Evolutionary conservation across 2,888 invertebrate genomes (phyloP), one percentile per base, ranked within the genome.

Genomic region (Acanthopleura granulata): DNA sequence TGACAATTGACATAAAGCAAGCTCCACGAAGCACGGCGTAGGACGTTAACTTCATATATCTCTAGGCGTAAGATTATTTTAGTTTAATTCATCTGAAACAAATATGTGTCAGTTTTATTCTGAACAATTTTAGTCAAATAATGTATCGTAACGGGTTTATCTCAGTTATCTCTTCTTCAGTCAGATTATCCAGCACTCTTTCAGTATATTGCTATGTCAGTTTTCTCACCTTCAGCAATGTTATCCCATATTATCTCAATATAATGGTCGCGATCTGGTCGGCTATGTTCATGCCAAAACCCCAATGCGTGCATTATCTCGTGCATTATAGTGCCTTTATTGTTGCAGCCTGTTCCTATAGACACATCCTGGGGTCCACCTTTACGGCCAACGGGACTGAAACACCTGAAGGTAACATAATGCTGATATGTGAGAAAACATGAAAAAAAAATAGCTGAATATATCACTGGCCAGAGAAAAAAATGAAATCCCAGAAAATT

Each of bases 221-320:
- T 40, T 40, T 40, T 40, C 69, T 25, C 25, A 71, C 71, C 71
- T 40, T 49, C 40, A 22, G 40, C 49, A 6, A 71, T 85, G 76
- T 87, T 87, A 29, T 78, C 74, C 73, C 76, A 75, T 30, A 82
- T 73, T 22, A 87, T 79, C 14, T 76, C 73, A 0, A 96, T 94
- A 87, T 92, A 95, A 0, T 94, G 92, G 86, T 96, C 95, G 79
- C 96, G 92, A 89, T 95, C 94, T 22, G 93, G 93, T 29, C 95
- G 93, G 85, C 94, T 95, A 87, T 96, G 96, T 91, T 95, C 95
- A 86, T 96, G 96, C 88, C 94, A 95, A 89, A 96, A 95, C 0
- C 96, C 96, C 0, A 95, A 89, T 0, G 94, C 94, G 85, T 96
- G 96, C 84, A 96, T 92, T 87, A 96, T 92, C 89, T 96, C 96